Base-by-base conservation (phyloP, 2,888 invertebrate species). In the Dromius quadrimaculatus region DNA sequence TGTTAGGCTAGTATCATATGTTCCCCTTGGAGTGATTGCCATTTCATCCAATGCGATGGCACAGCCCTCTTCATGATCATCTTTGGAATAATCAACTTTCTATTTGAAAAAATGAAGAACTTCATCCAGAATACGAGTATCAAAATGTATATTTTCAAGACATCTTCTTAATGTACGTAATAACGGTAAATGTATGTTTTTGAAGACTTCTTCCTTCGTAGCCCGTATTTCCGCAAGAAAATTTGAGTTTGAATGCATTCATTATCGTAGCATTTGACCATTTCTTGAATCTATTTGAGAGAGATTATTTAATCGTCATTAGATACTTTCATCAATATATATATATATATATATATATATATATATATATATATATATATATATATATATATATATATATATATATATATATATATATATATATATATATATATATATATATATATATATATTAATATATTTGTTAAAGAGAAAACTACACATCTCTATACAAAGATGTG, bases 261-360 rank as follows among this genome's bases (percentile, higher is more conserved):
- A 75, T 74, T 5, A 74, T 4, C 23, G 76, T 73, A 43, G 74
- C 20, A 54, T 47, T 19, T 2, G 65, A 65, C 65, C 47, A 65
- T 23, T 50, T 65, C 50, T 22, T 65, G 8, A 47, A 64, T 23
- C 15, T 64, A 6, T 15, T 64, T 54, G 15, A 43, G 19, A 50
- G 65, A 19, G 2, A 28, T n/a, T 19, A 65, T 65, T 13, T 65
- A 50, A 54, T 65, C 65, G 2, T 65, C 65, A 38, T 65, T 34
- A 54, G 54, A 65, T 8, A 65, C 11, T 28, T 28, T 28, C 8
- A 5, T 28, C 8, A 28, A 28, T 28, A 28, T n/a, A n/a, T n/a
- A n/a, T n/a, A n/a, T n/a, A n/a, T n/a, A n/a, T n/a, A n/a, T n/a
- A n/a, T n/a, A n/a, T n/a, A n/a, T n/a, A n/a, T n/a, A n/a, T n/a